A percentile compares a stretch with the other conserved stretches of the same genome.
These are phyloP conservation scores for Callospermophilus lateralis DNA, from an alignment of 2,113 vertebrate genomes.

Conservation along the genomic window DNA sequence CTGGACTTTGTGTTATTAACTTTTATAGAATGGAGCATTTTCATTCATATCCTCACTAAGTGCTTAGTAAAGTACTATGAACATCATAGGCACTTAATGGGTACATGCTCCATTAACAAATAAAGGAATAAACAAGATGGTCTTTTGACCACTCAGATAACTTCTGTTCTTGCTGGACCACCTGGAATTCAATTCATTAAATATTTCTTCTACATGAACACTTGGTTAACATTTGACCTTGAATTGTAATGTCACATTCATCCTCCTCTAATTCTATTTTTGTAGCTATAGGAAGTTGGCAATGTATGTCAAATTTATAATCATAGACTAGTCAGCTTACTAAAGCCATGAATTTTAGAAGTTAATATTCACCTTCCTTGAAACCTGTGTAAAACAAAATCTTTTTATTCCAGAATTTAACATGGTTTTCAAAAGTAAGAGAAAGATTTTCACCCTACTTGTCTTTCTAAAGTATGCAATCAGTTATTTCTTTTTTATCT, in stretches of 20 bases:
- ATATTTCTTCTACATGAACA: neutral
- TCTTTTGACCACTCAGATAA: neutral
- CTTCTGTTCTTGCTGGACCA: neutral
- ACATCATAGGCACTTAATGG: neutral
- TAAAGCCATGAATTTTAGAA: neutral
- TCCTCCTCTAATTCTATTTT: neutral
- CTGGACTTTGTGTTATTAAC: neutral
- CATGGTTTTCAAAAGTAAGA: neutral
- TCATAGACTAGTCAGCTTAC: neutral
- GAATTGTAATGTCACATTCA: neutral
- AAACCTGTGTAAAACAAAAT: neutral
- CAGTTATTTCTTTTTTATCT: neutral
- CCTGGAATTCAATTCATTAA: neutral
- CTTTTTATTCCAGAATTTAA: conserved; percentile 23
- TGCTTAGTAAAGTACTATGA: neutral
- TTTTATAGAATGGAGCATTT: neutral
- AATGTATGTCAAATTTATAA: neutral
- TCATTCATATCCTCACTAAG: neutral
- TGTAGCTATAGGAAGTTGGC: neutral
- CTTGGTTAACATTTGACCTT: neutral
- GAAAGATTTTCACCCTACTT: neutral
- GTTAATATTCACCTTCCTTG: neutral
- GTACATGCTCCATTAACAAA: neutral
- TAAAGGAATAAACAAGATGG: neutral
- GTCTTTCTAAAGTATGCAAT: conserved; percentile 39